Percentiles rank a stretch among this genome's conserved stretches.
These are phyloP conservation scores for Sinocyclocheilus anshuiensis DNA, from an alignment of 2,113 vertebrate genomes.

Conservation along the genomic window DNA sequence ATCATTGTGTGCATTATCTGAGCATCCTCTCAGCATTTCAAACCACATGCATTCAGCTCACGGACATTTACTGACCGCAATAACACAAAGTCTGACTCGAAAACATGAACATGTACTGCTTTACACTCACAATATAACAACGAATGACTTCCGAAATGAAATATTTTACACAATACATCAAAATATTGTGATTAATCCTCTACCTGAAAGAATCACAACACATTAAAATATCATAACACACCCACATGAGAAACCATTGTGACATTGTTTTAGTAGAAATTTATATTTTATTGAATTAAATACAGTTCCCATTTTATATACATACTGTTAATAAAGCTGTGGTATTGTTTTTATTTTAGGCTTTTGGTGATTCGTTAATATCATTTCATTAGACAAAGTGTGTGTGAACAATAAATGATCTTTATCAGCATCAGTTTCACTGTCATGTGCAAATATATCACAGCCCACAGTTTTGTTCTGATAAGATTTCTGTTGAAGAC, in stretches of 20 bases:
- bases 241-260: not conserved
- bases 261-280: not conserved
- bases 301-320: not conserved
- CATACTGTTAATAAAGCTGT: too few relatives aligned
- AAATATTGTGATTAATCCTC: not conserved
- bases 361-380: too few relatives aligned
- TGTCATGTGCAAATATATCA: too few relatives aligned
- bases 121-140: not conserved
- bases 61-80: not conserved
- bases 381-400: too few relatives aligned
- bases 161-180: not conserved
- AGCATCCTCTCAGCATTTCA: not conserved
- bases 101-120: not conserved
- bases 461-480: too few relatives aligned
- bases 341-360: too few relatives aligned
- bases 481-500: too few relatives aligned
- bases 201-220: too few relatives aligned
- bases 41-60: not conserved
- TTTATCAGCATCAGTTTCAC: too few relatives aligned
- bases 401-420: too few relatives aligned
- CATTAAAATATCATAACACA: too few relatives aligned
- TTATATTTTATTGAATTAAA: not conserved
- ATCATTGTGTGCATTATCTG: not conserved
- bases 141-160: not conserved
- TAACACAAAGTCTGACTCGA: not conserved